These are phyloP conservation scores for Scelioninae gen. 2 DNA, from an alignment of 2,888 invertebrate species.

Conservation along the genomic window DNA sequence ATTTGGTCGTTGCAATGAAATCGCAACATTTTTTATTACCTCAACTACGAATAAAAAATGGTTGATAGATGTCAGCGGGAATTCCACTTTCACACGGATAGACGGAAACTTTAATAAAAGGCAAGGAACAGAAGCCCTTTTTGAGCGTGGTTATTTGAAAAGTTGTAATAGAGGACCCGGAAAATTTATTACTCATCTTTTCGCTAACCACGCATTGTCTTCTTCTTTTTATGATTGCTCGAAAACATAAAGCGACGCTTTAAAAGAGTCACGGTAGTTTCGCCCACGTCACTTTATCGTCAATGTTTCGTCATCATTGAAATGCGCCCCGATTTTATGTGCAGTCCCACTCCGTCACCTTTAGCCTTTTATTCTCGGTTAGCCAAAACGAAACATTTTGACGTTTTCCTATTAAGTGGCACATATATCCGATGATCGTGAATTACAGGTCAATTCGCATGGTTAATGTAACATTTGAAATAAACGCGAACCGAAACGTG, in stretches of 20 bases:
- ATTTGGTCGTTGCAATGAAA: too few species aligned
- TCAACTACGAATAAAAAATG: constrained; percentile 1
- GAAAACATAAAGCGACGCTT: background rate
- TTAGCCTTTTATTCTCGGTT: too few species aligned
- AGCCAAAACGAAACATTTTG: background rate
- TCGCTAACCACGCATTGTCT: background rate
- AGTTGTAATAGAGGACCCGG: constrained; percentile 5
- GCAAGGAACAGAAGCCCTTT: constrained; percentile 17
- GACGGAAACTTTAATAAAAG: constrained; percentile 26
- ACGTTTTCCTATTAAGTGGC: constrained; percentile 3
- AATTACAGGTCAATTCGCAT: background rate
- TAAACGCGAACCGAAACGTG: background rate
- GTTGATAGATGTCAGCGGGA: constrained; percentile 25
- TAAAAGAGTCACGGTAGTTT: too few species aligned
- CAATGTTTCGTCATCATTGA: too few species aligned
- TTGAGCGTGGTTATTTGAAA: constrained; percentile 19
- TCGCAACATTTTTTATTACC: too few species aligned
- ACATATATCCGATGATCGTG: constrained; percentile 11
- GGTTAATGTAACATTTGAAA: background rate
- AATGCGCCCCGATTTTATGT: background rate
- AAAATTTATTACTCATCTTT: constrained; percentile 24
- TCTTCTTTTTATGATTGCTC: background rate
- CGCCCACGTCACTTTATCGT: too few species aligned
- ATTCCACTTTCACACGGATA: constrained; percentile 29
- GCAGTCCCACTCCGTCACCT: too few species aligned